A percentile compares a stretch with the other conserved stretches of the same genome.
These are phyloP conservation scores for Sebastes wilsoni DNA, from an alignment of 2,797 vertebrate species.

Conservation along the genomic window DNA sequence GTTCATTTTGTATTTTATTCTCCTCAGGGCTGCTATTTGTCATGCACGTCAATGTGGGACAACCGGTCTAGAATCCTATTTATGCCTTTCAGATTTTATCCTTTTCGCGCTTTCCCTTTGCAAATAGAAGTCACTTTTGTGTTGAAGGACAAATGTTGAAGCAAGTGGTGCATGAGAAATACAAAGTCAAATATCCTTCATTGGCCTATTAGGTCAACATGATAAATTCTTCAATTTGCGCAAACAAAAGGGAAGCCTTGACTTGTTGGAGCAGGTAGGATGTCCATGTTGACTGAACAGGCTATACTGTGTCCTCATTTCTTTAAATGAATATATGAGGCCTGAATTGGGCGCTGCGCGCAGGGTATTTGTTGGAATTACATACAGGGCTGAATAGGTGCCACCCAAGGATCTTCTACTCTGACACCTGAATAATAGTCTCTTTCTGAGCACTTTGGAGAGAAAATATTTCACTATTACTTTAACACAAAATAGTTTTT, in stretches of 20 bases:
- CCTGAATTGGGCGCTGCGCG: conserved; percentile 47
- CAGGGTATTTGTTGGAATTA: conserved; percentile 48
- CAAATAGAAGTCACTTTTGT: conserved; percentile 9
- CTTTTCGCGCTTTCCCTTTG: not conserved
- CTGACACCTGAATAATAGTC: conserved; percentile 60
- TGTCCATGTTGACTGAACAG: conserved; percentile 27
- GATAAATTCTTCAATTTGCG: conserved; percentile 60
- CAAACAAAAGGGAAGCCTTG: conserved; percentile 70
- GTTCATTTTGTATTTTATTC: conserved; percentile 20
- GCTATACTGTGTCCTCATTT: conserved; percentile 29
- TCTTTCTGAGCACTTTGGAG: conserved; percentile 48
- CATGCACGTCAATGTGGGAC: not conserved
- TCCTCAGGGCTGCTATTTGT: not conserved
- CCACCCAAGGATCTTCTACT: conserved; percentile 59
- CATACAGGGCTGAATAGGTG: conserved; percentile 47
- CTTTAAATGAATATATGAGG: conserved; percentile 30
- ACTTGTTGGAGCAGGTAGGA: conserved; percentile 47
- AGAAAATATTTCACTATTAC: conserved; percentile 61
- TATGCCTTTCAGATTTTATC: conserved; percentile 4
- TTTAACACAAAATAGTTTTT: conserved; percentile 45
- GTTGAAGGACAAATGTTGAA: conserved; percentile 43
- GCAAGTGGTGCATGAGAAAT: conserved; percentile 36
- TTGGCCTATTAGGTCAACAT: conserved; percentile 30
- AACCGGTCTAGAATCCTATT: conserved; percentile 6
- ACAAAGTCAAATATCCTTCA: conserved; percentile 12